A percentile compares a stretch with the other conserved stretches of the same genome.
These are phyloP conservation scores for Dinocampus coccinellae DNA, from an alignment of 2,888 invertebrate genomes.

Conservation along the genomic window DNA sequence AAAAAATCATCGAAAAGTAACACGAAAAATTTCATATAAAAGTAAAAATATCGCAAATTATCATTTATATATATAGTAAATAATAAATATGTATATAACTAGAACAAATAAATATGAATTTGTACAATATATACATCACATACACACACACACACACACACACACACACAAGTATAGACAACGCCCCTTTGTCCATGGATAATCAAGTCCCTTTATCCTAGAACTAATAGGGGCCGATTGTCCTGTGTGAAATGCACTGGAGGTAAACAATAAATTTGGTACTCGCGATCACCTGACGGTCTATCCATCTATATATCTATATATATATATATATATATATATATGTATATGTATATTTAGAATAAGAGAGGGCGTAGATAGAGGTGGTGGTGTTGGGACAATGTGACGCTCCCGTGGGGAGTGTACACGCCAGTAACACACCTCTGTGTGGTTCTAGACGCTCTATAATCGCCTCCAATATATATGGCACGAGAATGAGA, in stretches of 20 bases:
- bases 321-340: background rate
- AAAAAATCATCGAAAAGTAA: too few relatives aligned
- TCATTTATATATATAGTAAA: too few relatives aligned
- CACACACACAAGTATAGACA: background rate
- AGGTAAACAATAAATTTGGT: conserved; percentile 46
- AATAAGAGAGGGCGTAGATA: conserved; percentile 7
- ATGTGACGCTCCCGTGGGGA: conserved; percentile 39
- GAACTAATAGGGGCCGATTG: conserved; percentile 39
- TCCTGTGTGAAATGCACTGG: conserved; percentile 41
- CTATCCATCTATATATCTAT: background rate
- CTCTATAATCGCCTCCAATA: conserved; percentile 27
- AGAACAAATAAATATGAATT: background rate
- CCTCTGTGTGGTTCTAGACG: conserved; percentile 18
- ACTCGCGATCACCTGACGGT: conserved; percentile 44
- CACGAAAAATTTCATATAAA: too few relatives aligned
- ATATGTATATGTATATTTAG: background rate
- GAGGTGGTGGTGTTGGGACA: conserved; percentile 30
- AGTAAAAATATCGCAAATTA: too few relatives aligned
- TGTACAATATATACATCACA: too few relatives aligned
- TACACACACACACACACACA: background rate
- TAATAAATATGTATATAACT: too few relatives aligned
- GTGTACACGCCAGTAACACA: conserved; percentile 21
- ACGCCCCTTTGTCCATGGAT: conserved; percentile 21
- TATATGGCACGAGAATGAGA: too few relatives aligned
- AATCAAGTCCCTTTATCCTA: conserved; percentile 32